Evolutionary conservation across 30 jellyfish, hydroid and myxozoan genomes (phyloP).

Genomic region (Turritopsis dohrnii): DNA sequence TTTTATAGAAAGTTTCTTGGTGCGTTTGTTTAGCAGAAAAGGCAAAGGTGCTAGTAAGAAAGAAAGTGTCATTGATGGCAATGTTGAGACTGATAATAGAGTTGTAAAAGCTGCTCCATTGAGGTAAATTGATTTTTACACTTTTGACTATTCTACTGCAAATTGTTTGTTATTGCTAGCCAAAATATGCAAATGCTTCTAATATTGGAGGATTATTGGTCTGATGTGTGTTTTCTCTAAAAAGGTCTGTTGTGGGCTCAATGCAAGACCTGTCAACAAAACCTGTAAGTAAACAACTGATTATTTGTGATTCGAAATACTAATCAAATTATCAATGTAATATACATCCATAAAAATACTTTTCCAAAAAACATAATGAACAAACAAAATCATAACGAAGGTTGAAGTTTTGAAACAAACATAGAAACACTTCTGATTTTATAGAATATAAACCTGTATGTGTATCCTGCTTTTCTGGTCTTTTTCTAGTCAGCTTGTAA

Average conservation of each 20-base stretch:
- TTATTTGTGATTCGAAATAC: not conserved
- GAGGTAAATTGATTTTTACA: slow-evolving; percentile 19
- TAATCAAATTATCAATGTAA: too few species aligned
- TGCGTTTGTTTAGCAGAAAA: slow-evolving; percentile 19
- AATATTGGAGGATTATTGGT: too few species aligned
- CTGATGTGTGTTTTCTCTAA: not conserved
- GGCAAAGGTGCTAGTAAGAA: not conserved
- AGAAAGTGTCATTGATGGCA: not conserved
- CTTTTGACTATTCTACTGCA: not conserved
- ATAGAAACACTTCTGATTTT: too few species aligned
- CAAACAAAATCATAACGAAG: too few species aligned
- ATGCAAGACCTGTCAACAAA: slow-evolving; percentile 41
- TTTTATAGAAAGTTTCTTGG: slow-evolving; percentile 25
- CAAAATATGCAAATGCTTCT: too few species aligned
- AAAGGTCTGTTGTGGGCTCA: slow-evolving; percentile 41
- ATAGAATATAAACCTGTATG: too few species aligned
- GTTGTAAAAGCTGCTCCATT: slow-evolving; percentile 28
- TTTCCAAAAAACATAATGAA: too few species aligned
- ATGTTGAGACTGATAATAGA: not conserved
- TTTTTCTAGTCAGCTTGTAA: slow-evolving; percentile 12
- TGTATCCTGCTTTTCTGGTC: not conserved
- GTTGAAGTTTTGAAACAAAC: too few species aligned
- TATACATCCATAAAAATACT: too few species aligned
- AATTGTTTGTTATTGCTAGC: too few species aligned
- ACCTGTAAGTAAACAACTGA: slow-evolving; percentile 21